These are phyloP conservation scores for Musca domestica DNA, from an alignment of 1,140 invertebrate species.

Conservation along the genomic window DNA sequence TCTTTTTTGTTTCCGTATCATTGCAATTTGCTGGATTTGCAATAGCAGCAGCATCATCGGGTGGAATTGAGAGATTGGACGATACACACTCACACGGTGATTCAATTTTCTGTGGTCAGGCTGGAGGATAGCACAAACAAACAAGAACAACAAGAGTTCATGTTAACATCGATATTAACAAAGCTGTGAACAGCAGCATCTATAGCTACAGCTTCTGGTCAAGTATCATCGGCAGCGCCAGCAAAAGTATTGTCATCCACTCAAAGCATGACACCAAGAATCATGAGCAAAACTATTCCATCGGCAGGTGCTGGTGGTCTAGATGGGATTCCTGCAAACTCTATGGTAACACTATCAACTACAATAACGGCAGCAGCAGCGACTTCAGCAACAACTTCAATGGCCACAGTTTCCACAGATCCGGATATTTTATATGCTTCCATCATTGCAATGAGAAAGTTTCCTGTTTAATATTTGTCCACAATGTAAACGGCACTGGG, in stretches of 20 bases:
- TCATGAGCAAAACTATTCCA: not conserved
- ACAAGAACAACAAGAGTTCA: constrained; percentile 6
- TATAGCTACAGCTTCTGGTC: constrained; percentile 1
- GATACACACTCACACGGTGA: not conserved
- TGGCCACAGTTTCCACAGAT: constrained; percentile 58
- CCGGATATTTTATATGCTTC: constrained; percentile 78
- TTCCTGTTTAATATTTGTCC: constrained; percentile 73
- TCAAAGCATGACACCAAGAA: not conserved
- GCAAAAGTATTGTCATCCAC: not conserved
- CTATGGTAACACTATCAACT: not conserved
- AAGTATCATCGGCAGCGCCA: not conserved
- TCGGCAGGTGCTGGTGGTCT: not conserved
- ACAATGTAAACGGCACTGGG: constrained; percentile 63
- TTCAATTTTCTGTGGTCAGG: constrained; percentile 13
- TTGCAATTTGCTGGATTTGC: constrained; percentile 6
- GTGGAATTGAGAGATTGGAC: not conserved
- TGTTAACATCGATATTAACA: constrained; percentile 10
- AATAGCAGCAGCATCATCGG: not conserved
- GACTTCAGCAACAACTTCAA: constrained; percentile 34
- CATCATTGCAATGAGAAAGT: constrained; percentile 78
- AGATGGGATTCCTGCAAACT: not conserved
- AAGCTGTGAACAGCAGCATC: not conserved
- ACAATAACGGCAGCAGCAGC: constrained; percentile 14
- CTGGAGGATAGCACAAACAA: not conserved
- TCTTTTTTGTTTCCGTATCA: not conserved